Conservation (phyloP, 2,113 vertebrate genomes). For the Oreochromis aureus region DNA sequence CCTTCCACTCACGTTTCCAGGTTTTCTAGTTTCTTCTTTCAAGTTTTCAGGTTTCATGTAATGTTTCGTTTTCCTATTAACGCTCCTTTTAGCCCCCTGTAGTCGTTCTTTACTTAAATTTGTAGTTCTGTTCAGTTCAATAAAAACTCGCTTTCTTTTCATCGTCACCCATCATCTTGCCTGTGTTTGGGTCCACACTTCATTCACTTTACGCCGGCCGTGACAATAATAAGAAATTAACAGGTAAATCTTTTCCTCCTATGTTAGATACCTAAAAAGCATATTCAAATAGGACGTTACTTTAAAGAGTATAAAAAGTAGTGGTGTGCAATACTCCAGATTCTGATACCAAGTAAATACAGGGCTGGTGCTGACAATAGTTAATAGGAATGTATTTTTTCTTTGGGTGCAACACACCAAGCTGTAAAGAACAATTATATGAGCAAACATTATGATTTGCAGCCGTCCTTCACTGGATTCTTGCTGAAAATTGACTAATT, state of each 20-base stretch:
- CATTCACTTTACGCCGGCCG: accelerated
- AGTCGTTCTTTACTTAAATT: not conserved
- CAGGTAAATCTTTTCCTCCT: not conserved
- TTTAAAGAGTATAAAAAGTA: not conserved
- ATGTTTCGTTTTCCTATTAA: not conserved
- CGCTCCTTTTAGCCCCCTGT: not conserved
- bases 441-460: not conserved
- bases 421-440: not conserved
- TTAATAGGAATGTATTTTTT: not conserved
- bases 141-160: not conserved
- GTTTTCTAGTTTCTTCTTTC: not conserved
- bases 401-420: not conserved
- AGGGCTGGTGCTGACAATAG: not conserved
- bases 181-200: not conserved
- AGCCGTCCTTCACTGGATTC: not conserved
- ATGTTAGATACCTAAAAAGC: not conserved
- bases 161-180: not conserved
- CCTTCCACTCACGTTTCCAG: not conserved
- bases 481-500: not conserved
- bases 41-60: not conserved
- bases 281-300: accelerated
- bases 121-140: not conserved
- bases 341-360: not conserved
- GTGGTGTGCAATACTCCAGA: not conserved
- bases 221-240: not conserved